These are phyloP conservation scores for Temnothorax longispinosus DNA, from an alignment of 1,140 invertebrate genomes.

Conservation along the genomic window DNA sequence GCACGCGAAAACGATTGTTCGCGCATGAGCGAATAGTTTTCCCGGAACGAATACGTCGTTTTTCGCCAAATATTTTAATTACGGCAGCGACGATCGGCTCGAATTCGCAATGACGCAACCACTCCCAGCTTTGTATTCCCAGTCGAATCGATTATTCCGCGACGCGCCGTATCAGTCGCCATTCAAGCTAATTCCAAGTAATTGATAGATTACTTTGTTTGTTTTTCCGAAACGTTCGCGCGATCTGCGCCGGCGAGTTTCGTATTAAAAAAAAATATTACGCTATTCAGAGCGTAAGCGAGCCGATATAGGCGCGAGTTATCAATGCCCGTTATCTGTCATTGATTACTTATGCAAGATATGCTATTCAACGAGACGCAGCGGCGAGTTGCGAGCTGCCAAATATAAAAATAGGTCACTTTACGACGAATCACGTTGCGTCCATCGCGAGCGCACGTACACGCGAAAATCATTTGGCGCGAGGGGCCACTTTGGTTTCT, in stretches of 20 bases:
- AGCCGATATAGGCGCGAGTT: not conserved
- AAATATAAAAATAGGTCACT: slow-evolving; percentile 49
- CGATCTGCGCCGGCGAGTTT: not conserved
- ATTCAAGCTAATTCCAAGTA: slow-evolving; percentile 14
- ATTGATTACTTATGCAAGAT: slow-evolving; percentile 41
- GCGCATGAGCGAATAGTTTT: not conserved
- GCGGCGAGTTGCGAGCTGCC: not conserved
- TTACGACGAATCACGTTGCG: not conserved
- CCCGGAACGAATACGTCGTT: not conserved
- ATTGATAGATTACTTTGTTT: slow-evolving; percentile 30
- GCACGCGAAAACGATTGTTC: slow-evolving; percentile 13
- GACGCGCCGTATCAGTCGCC: slow-evolving; percentile 7
- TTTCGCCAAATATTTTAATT: slow-evolving; percentile 12
- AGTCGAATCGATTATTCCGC: slow-evolving; percentile 7
- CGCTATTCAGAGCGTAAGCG: not conserved
- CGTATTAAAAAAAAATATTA: not conserved
- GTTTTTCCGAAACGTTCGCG: slow-evolving; percentile 9
- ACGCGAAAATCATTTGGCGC: slow-evolving; percentile 19
- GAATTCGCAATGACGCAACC: slow-evolving; percentile 1
- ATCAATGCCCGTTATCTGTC: slow-evolving; percentile 36
- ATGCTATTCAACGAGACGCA: slow-evolving; percentile 17
- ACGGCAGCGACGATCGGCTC: not conserved
- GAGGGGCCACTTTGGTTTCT: not conserved
- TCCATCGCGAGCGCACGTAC: not conserved
- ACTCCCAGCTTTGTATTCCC: not conserved